These are phyloP conservation scores for Penaeus monodon DNA, from an alignment of 2,888 invertebrate species.

Conservation along the genomic window DNA sequence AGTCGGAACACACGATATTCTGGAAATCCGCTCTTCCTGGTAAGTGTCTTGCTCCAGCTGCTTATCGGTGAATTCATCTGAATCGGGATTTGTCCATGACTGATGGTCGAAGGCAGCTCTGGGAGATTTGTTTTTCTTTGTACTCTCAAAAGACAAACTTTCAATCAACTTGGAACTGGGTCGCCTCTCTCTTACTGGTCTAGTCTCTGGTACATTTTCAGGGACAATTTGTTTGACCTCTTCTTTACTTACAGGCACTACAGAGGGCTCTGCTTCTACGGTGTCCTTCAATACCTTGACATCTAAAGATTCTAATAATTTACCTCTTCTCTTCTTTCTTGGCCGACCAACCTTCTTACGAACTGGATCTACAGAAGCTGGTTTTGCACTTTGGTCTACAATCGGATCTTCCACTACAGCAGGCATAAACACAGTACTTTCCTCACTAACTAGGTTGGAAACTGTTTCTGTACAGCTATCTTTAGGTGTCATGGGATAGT, in stretches of 20 bases:
- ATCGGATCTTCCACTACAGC: too few relatives aligned
- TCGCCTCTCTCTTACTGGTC: constrained; percentile 37
- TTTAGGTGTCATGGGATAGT: too few relatives aligned
- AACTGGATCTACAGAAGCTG: too few relatives aligned
- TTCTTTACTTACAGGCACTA: background rate
- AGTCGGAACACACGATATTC: too few relatives aligned
- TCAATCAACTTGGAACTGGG: constrained; percentile 46
- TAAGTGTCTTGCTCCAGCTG: too few relatives aligned
- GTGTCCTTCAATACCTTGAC: background rate
- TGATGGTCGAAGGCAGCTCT: background rate
- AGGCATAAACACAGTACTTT: too few relatives aligned
- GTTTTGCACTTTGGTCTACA: too few relatives aligned
- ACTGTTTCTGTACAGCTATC: too few relatives aligned
- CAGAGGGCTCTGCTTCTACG: background rate
- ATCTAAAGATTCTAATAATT: background rate
- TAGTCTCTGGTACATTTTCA: background rate
- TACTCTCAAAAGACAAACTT: constrained; percentile 34
- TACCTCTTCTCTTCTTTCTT: constrained; percentile 16
- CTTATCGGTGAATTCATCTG: too few relatives aligned
- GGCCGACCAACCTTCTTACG: background rate
- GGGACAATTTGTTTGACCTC: background rate
- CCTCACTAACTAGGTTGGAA: too few relatives aligned
- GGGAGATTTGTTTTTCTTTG: constrained; percentile 23
- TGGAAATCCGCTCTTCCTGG: too few relatives aligned
- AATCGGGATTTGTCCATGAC: too few relatives aligned